Percentiles rank a stretch among this genome's conserved stretches.
phyloP scores from a whole-genome alignment of 1,140 invertebrate species.

The Caerostris extrusa region DNA sequence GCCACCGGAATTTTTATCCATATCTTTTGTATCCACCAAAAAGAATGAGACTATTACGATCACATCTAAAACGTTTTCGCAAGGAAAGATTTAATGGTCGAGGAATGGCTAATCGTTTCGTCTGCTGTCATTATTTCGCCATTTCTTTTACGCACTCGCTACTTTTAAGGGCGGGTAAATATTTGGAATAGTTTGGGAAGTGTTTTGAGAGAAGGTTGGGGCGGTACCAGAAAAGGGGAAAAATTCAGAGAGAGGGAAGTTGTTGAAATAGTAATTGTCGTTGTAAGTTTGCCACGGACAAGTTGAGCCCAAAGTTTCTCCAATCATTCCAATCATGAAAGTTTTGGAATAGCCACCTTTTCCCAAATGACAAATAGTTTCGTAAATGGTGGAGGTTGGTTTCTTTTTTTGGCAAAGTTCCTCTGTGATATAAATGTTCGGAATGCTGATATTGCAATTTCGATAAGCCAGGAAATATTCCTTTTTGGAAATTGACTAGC shows the following conservation, averaged over 20 bases:
- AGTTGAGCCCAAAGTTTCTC: neutral
- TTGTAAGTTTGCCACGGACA: neutral
- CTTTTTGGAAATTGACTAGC: neutral
- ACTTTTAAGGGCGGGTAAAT: constrained; percentile 48
- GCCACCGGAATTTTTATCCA: neutral
- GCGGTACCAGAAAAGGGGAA: neutral
- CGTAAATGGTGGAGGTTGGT: neutral
- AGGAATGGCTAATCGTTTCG: constrained; percentile 32
- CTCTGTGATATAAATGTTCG: neutral
- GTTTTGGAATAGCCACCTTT: neutral
- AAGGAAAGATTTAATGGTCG: constrained; percentile 44
- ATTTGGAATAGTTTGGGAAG: constrained; percentile 53
- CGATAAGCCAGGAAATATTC: neutral
- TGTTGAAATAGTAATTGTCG: constrained; percentile 4
- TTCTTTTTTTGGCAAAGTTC: constrained; percentile 50
- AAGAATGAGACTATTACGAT: constrained; percentile 47
- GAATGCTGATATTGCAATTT: constrained; percentile 37
- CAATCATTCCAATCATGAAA: neutral
- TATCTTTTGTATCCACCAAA: neutral
- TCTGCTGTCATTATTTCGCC: constrained; percentile 49
- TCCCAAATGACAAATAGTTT: constrained; percentile 36
- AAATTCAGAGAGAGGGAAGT: neutral
- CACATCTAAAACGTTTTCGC: constrained; percentile 54
- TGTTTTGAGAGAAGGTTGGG: neutral
- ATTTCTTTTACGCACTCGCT: constrained; percentile 34